Percentiles rank a stretch among this genome's conserved stretches.
phyloP scores from a whole-genome alignment of 2,888 invertebrate genomes.

The Unio pictorum region DNA sequence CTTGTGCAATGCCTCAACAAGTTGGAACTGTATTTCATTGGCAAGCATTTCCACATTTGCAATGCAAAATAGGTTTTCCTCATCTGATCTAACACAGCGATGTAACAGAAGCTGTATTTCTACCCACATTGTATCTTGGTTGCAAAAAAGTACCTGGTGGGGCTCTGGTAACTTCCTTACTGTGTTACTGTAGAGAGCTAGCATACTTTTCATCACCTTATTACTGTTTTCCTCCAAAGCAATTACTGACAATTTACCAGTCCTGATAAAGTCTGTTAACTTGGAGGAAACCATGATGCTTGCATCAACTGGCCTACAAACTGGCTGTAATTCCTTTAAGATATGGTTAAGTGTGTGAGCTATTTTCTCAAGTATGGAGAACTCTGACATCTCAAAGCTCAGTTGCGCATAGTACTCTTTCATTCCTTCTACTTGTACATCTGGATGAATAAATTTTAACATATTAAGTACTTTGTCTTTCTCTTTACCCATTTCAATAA shows the following conservation, averaged over 20 bases:
- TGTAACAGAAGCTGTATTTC: constrained; percentile 36
- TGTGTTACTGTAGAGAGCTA: constrained; percentile 39
- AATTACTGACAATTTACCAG: constrained; percentile 28
- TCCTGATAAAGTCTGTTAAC: constrained; percentile 31
- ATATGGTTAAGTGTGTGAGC: too few relatives aligned
- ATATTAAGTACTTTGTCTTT: constrained; percentile 11
- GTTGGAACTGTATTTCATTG: constrained; percentile 35
- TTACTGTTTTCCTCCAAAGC: constrained; percentile 37
- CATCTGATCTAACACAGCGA: constrained; percentile 24
- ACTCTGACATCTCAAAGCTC: background rate
- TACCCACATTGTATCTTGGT: constrained; percentile 34
- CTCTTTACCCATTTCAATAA: constrained; percentile 12
- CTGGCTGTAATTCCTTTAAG: too few relatives aligned
- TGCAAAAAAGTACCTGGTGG: constrained; percentile 42
- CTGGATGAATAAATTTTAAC: constrained; percentile 31
- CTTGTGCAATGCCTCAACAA: constrained; percentile 29
- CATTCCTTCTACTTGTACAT: constrained; percentile 4
- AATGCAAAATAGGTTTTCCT: constrained; percentile 29
- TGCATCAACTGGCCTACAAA: too few relatives aligned
- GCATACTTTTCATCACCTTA: constrained; percentile 32
- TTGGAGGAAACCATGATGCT: background rate
- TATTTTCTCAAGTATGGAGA: too few relatives aligned
- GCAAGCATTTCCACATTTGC: constrained; percentile 41
- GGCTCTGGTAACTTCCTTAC: constrained; percentile 37
- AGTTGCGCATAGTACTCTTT: constrained; percentile 6